Conservation (phyloP, 1,140 invertebrate species). For the Helicorthomorpha holstii region DNA sequence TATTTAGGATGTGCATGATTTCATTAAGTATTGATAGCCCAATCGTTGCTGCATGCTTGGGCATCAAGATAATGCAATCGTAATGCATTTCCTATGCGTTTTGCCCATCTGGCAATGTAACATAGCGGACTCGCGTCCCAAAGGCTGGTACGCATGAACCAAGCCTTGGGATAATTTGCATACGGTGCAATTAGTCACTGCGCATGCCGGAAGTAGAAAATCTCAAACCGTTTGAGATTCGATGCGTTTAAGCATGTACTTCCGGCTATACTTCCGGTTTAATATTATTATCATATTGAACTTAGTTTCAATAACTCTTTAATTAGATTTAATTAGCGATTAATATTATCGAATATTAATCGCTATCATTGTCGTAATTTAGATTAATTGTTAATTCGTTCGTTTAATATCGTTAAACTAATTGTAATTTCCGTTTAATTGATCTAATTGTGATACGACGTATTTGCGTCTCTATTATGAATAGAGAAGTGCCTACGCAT, state of each 20-base stretch:
- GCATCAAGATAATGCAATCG: background rate
- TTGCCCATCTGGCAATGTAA: background rate
- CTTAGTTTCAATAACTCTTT: background rate
- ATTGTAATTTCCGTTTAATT: background rate
- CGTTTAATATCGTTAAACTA: background rate
- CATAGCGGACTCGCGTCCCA: background rate
- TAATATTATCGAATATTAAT: background rate
- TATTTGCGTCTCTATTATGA: background rate
- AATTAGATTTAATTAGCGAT: background rate
- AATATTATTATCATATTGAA: background rate
- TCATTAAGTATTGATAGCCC: background rate
- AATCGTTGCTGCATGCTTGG: background rate
- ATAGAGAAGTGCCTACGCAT: background rate
- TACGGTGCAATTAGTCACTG: background rate
- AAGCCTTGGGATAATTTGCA: background rate
- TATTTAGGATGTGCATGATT: background rate
- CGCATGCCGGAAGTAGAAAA: background rate
- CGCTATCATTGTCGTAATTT: background rate
- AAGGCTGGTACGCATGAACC: background rate
- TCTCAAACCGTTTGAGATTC: background rate
- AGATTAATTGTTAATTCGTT: background rate
- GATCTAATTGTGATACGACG: background rate
- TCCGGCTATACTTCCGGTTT: background rate
- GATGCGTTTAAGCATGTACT: background rate
- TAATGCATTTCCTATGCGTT: background rate